Evolutionary conservation across 2,113 vertebrate genomes (phyloP).

Genomic region (Microcebus jonahi): DNA sequence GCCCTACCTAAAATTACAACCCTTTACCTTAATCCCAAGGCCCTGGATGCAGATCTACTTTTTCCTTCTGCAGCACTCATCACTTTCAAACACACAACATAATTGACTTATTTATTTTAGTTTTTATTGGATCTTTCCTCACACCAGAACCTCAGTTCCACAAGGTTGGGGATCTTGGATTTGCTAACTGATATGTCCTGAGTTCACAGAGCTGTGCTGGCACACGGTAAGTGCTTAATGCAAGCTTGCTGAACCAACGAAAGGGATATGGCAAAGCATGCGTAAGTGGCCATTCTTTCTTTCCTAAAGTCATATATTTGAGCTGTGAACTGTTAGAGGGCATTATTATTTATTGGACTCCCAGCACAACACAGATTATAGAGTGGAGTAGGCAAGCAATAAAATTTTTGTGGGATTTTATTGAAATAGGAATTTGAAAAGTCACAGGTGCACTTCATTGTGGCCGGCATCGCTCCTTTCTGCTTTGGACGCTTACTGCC

Average conservation of each 20-base stretch:
- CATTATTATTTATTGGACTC: background rate
- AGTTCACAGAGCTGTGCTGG: background rate
- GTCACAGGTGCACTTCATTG: background rate
- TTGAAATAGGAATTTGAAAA: conserved; percentile 25
- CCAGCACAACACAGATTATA: background rate
- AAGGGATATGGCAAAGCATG: background rate
- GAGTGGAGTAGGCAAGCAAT: background rate
- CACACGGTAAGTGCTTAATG: background rate
- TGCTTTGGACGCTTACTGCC: conserved; percentile 33
- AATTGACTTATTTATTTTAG: background rate
- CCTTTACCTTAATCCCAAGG: background rate
- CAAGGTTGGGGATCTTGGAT: background rate
- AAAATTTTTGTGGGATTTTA: background rate
- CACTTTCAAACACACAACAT: background rate
- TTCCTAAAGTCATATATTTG: background rate
- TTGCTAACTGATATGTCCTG: background rate
- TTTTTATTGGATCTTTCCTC: background rate
- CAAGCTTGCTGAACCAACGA: background rate
- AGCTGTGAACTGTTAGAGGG: background rate
- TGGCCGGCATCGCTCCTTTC: background rate
- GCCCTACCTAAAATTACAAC: background rate
- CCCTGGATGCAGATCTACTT: background rate
- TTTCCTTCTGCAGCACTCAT: background rate
- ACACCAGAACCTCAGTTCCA: background rate
- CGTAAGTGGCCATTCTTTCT: background rate